These are phyloP conservation scores for Zoanthus sociatus DNA, from an alignment of 92 coral and sea anemone genomes.

Conservation along the genomic window DNA sequence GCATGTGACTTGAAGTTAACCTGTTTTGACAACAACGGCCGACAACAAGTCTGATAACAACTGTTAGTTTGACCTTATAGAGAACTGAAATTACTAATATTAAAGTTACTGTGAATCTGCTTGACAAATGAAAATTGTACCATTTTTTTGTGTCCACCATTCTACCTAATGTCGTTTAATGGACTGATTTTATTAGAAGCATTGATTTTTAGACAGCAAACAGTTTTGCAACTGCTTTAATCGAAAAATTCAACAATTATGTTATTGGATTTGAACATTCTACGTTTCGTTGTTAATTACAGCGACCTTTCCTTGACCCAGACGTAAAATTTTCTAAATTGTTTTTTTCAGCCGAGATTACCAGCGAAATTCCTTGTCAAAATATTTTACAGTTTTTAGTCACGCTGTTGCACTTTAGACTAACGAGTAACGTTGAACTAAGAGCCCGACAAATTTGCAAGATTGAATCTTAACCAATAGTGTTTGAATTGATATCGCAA, in stretches of 20 bases:
- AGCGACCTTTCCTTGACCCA: slow-evolving; percentile 43
- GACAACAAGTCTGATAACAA: neutral
- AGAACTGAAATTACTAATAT: too few species aligned
- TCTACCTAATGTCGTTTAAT: neutral
- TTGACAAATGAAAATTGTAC: neutral
- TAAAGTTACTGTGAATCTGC: neutral
- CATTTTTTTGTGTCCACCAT: neutral
- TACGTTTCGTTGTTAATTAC: neutral
- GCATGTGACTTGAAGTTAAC: slow-evolving; percentile 11
- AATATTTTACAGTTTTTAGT: neutral
- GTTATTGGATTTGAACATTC: slow-evolving; percentile 10
- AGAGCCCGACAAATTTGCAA: slow-evolving; percentile 13
- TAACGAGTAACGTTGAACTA: neutral
- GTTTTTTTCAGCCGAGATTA: neutral
- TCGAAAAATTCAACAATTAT: neutral
- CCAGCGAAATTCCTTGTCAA: neutral
- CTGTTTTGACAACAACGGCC: slow-evolving; percentile 1
- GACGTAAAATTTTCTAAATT: neutral
- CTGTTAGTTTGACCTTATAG: neutral
- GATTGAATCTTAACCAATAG: neutral
- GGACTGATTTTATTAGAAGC: neutral
- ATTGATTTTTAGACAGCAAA: neutral
- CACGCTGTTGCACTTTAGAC: neutral
- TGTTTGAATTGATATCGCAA: neutral
- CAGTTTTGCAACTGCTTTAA: neutral